These are phyloP conservation scores for Acyrthosiphon pisum DNA, from an alignment of 1,140 invertebrate genomes.

Conservation along the genomic window DNA sequence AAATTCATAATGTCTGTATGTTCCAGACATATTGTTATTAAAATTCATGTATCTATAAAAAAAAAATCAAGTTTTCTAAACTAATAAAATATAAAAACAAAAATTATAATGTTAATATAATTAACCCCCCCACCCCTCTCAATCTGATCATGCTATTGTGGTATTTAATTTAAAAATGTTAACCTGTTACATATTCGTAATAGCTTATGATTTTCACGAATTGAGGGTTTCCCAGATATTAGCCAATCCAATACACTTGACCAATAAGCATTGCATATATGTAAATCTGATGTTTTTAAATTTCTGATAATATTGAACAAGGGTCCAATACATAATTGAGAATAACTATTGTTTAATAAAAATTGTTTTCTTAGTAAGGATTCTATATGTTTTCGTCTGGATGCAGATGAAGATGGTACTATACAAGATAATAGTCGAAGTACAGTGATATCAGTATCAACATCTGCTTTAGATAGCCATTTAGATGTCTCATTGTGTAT, in stretches of 20 bases:
- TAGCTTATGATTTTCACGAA: conserved; percentile 16
- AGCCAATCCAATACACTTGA: conserved; percentile 49
- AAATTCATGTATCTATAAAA: conserved; percentile 54
- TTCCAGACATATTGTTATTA: conserved; percentile 49
- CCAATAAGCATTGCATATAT: conserved; percentile 49
- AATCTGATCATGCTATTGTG: background rate
- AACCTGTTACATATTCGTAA: conserved; percentile 53
- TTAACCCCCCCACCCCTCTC: background rate
- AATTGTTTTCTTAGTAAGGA: conserved; percentile 30
- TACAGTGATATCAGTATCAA: conserved; percentile 46
- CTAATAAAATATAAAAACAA: background rate
- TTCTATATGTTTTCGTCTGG: conserved; percentile 38
- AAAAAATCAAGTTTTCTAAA: background rate
- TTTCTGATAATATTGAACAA: conserved; percentile 48
- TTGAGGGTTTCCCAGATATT: background rate
- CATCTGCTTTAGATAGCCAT: conserved; percentile 36
- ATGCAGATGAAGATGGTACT: conserved; percentile 15
- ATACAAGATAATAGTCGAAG: conserved; percentile 45
- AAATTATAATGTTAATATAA: background rate
- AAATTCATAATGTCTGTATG: conserved; percentile 45
- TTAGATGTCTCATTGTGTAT: conserved; percentile 26
- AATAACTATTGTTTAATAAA: conserved; percentile 30
- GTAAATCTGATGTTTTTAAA: conserved; percentile 40
- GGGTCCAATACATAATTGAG: conserved; percentile 37
- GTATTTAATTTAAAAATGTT: background rate